Conservation (phyloP, 2,797 vertebrate species). For the Lepilemur ruficaudatus region DNA sequence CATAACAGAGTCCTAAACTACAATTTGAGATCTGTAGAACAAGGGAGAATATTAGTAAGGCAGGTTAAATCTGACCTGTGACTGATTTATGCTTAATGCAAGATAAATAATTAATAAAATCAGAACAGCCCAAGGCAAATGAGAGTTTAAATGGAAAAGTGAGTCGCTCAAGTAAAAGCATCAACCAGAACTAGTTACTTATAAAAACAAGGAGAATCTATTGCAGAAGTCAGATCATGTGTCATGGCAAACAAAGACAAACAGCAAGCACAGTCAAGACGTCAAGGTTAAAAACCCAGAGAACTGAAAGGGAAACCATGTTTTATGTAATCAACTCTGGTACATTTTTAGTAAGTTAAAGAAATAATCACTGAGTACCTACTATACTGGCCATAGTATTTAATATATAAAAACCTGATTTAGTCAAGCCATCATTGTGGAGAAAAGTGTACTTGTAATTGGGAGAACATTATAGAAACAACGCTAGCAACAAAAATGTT, state of each 20-base stretch:
- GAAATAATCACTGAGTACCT: background rate
- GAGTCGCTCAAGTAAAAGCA: slow-evolving; percentile 18
- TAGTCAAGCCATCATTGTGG: background rate
- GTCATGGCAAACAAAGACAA: slow-evolving; percentile 38
- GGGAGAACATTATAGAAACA: background rate
- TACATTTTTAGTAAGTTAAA: slow-evolving; percentile 12
- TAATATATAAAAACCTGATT: background rate
- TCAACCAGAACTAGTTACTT: slow-evolving; percentile 39
- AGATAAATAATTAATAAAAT: slow-evolving; percentile 24
- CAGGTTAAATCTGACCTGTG: background rate
- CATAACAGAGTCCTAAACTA: slow-evolving; percentile 21
- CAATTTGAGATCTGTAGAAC: background rate
- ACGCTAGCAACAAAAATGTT: background rate
- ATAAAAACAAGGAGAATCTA: slow-evolving; percentile 20
- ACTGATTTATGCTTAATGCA: slow-evolving; percentile 36
- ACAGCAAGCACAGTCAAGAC: background rate
- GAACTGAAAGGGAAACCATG: background rate
- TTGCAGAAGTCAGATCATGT: background rate
- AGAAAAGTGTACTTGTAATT: slow-evolving; percentile 10
- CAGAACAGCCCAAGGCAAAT: slow-evolving; percentile 38
- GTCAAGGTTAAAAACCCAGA: background rate
- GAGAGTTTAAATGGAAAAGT: slow-evolving; percentile 35
- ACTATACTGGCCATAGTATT: background rate
- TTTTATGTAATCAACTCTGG: background rate
- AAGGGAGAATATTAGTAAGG: background rate